phyloP scores from a whole-genome alignment of 2,888 invertebrate genomes.

The Operophtera brumata region DNA sequence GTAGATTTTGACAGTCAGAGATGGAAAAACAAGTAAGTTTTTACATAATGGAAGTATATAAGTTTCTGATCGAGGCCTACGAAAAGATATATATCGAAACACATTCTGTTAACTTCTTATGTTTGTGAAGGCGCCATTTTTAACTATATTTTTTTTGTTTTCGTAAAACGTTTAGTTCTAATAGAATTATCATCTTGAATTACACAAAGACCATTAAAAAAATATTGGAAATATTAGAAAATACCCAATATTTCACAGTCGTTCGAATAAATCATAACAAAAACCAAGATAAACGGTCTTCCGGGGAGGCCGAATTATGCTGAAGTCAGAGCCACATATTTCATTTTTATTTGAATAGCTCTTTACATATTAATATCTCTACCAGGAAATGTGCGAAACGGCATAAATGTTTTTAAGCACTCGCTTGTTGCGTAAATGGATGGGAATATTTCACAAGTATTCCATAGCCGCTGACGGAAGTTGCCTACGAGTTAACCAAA shows the following conservation, averaged over 20 bases:
- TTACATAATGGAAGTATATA: not conserved
- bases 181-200: no score
- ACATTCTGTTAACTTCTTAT: not conserved
- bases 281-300: conserved; percentile 30
- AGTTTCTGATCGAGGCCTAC: conserved; percentile 4
- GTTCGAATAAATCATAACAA: conserved; percentile 23
- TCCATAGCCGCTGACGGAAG: no score
- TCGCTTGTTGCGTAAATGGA: conserved; percentile 4
- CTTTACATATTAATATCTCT: conserved; percentile 35
- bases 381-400: conserved; percentile 30
- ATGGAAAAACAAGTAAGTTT: conserved; percentile 13
- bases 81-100: conserved; percentile 1
- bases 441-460: no score
- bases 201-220: no score
- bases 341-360: conserved; percentile 37
- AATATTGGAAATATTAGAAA: not conserved
- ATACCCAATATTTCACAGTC: conserved; percentile 20
- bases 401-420: conserved; percentile 27
- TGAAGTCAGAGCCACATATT: conserved; percentile 32
- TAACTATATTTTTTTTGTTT: conserved; percentile 6
- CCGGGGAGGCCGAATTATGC: conserved; percentile 27
- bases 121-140: not conserved
- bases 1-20: conserved; percentile 19
- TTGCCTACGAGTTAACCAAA: no score
- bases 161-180: not conserved